These are phyloP conservation scores for Semnornis frantzii DNA, from an alignment of 2,113 vertebrate genomes.

Conservation along the genomic window DNA sequence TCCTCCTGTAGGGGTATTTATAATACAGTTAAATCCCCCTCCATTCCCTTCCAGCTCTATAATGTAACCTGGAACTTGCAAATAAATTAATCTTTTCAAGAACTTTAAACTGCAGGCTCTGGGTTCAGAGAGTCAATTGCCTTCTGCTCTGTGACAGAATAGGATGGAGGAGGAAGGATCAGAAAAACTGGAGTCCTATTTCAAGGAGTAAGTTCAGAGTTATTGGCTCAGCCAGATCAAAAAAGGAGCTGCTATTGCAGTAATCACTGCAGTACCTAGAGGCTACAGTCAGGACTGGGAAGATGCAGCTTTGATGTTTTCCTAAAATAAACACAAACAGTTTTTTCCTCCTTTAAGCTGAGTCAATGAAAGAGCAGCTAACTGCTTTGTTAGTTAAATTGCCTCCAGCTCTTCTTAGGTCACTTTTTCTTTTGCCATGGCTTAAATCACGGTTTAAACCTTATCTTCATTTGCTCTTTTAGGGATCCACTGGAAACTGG, in stretches of 20 bases:
- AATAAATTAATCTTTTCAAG: background rate
- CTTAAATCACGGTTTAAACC: background rate
- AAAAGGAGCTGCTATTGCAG: background rate
- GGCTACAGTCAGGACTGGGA: background rate
- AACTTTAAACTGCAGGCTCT: background rate
- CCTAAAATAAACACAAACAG: slow-evolving; percentile 14
- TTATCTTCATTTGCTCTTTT: background rate
- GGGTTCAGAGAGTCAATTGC: background rate
- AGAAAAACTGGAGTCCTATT: background rate
- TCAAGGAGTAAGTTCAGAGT: background rate
- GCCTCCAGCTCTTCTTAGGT: background rate
- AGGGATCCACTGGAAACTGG: background rate
- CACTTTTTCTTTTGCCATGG: background rate
- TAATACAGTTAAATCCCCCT: background rate
- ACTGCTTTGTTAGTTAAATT: background rate
- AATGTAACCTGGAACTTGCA: background rate
- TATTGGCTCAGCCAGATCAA: background rate
- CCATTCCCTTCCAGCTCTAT: background rate
- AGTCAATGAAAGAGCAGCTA: background rate
- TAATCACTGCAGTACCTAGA: background rate
- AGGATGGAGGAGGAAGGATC: background rate
- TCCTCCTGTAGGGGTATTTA: background rate
- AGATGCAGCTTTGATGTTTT: background rate
- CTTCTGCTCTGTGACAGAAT: background rate
- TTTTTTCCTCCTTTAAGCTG: slow-evolving; percentile 5